These are phyloP conservation scores for Bujurquina vittata DNA, from an alignment of 2,113 vertebrate species.

Conservation along the genomic window DNA sequence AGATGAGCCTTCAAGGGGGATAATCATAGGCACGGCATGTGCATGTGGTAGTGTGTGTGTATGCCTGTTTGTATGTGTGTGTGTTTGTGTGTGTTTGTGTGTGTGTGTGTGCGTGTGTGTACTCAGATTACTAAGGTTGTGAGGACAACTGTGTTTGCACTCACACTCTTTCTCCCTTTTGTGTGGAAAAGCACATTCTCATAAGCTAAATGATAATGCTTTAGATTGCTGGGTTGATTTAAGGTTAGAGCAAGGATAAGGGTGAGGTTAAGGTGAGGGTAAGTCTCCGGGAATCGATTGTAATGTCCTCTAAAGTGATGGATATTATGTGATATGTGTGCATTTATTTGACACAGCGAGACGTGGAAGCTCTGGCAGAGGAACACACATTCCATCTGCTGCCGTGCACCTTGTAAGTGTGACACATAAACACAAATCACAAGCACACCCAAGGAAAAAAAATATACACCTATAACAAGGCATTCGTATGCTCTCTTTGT, in stretches of 20 bases:
- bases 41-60: not conserved
- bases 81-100: too few species aligned
- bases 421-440: conserved; percentile 38
- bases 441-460: not conserved
- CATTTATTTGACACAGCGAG: conserved; percentile 19
- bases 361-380: conserved; percentile 25
- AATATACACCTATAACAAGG: not conserved
- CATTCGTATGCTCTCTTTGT: not conserved
- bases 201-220: not conserved
- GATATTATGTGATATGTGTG: not conserved
- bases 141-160: not conserved
- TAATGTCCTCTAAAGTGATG: not conserved
- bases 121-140: not conserved
- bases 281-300: not conserved
- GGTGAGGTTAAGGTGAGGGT: not conserved
- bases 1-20: conserved; percentile 64
- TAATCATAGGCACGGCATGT: conserved; percentile 29
- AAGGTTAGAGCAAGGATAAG: not conserved
- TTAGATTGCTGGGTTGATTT: not conserved
- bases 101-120: not conserved
- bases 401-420: conserved; percentile 16
- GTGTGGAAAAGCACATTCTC: not conserved
- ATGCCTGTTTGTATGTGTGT: not conserved
- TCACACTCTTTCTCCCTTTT: not conserved
- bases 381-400: conserved; percentile 66